phyloP scores from a whole-genome alignment of 35 echinoderm and acorn worm species.

The Ophioderma brevispina region DNA sequence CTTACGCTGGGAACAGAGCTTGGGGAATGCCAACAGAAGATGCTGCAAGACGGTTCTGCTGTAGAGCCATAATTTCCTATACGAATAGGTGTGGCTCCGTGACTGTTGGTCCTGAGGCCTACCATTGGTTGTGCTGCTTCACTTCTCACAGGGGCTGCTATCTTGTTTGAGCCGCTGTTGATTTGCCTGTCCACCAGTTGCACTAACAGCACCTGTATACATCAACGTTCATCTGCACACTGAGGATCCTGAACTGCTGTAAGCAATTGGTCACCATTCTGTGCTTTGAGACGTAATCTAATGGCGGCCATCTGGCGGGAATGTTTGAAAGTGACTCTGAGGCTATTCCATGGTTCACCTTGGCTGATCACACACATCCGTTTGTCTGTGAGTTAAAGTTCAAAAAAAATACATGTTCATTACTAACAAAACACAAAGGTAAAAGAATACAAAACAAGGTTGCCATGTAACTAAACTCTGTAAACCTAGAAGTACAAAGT shows the following conservation, averaged over 20 bases:
- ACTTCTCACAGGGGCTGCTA: not conserved
- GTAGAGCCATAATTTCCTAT: too few species aligned
- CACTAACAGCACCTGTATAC: slow-evolving; percentile 44
- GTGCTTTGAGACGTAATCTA: slow-evolving; percentile 73
- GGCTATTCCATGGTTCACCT: slow-evolving; percentile 99
- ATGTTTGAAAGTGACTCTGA: slow-evolving; percentile 92
- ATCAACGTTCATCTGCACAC: slow-evolving; percentile 84
- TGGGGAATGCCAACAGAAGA: not conserved
- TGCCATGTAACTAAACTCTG: too few species aligned
- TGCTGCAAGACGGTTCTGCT: not conserved
- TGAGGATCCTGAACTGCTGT: slow-evolving; percentile 84
- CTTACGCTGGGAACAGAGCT: too few species aligned
- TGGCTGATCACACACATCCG: slow-evolving; percentile 33
- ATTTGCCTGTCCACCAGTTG: not conserved
- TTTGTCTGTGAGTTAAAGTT: slow-evolving; percentile 40
- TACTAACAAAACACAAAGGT: too few species aligned
- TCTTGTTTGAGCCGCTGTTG: slow-evolving; percentile 20
- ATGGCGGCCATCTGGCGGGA: slow-evolving; percentile 83
- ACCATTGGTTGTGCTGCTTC: slow-evolving; percentile 21
- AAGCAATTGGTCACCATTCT: slow-evolving; percentile 72
- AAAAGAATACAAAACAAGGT: too few species aligned
- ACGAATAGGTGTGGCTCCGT: too few species aligned
- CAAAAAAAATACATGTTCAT: too few species aligned
- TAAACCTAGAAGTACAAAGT: too few species aligned
- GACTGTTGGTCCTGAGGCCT: not conserved